Base-by-base conservation (phyloP, 2,113 vertebrate genomes). In the Chaetodon trifascialis region DNA sequence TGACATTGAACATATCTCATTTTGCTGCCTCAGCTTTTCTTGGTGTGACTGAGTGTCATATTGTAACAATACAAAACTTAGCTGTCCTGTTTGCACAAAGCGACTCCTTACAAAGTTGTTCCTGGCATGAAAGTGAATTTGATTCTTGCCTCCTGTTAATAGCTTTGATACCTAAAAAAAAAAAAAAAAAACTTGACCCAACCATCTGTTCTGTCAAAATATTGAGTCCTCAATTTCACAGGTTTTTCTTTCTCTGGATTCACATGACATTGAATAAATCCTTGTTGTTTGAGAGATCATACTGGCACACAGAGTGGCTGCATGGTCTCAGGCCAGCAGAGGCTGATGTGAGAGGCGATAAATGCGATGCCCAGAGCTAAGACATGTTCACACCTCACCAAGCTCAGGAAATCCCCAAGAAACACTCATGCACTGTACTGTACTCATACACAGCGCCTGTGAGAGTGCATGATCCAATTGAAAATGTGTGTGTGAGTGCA, bases 361-460 rank as follows among this genome's bases (percentile, higher is more conserved):
- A 49, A 38, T 44, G 75, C 47, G 42, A 60, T 56, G 52, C 7
- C 44, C 38, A 40, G 42, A 73, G 63, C 68, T 63, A 44, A 79
- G 52, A 83, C 58, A 52, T 69, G 36, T 85, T 91, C 78, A 87
- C 84, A 80, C 75, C 62, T 86, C 78, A 63, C 19, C 66, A 56
- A 44, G 65, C 78, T 78, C 72, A 80, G 87, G 82, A 88, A 87
- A 88, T 80, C 77, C 82, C 74, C 67, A 21, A 64, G 44, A 82
- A 19, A 82, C 14, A 79, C n/a, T 5, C 8, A 16, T 34, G 62
- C 30, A 74, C 38, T 46, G 36, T 25, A 46, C 63, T 64, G 25
- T 25, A 62, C 38, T n/a, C 19, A 49, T 62, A 65, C 40, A 34
- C 46, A 54, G 34, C 9, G 0, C 34, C 42, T 11, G 5, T 25